phyloP scores from a whole-genome alignment of 2,113 vertebrate genomes.

The Scomber scombrus region DNA sequence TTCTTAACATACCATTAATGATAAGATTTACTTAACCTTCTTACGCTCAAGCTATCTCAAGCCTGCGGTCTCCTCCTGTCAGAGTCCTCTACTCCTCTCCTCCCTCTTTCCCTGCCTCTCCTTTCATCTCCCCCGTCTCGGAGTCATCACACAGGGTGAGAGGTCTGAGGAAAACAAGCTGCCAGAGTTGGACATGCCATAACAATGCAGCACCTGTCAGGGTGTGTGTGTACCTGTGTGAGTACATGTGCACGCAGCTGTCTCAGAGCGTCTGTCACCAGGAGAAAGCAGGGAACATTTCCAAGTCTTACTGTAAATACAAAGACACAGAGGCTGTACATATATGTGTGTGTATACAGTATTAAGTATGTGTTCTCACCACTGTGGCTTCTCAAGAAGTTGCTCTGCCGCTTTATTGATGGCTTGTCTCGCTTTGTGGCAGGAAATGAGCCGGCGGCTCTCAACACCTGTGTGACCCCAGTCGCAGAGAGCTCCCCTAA shows the following conservation, averaged over 20 bases:
- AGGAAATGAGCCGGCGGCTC: slow-evolving; percentile 67
- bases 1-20: slow-evolving; percentile 73
- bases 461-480: slow-evolving; percentile 73
- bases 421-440: slow-evolving; percentile 63
- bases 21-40: slow-evolving; percentile 77
- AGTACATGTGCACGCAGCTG: slow-evolving; percentile 75
- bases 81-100: slow-evolving; percentile 11
- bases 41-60: slow-evolving; percentile 45
- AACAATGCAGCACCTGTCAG: slow-evolving; percentile 80
- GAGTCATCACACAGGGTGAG: slow-evolving; percentile 78
- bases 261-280: slow-evolving; percentile 65
- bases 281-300: slow-evolving; percentile 59
- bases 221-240: slow-evolving; percentile 9
- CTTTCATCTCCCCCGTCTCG: slow-evolving; percentile 73
- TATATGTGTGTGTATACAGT: slow-evolving; percentile 3
- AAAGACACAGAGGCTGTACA: slow-evolving; percentile 23
- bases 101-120: slow-evolving; percentile 62
- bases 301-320: slow-evolving; percentile 66
- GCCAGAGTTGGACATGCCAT: slow-evolving; percentile 76
- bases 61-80: slow-evolving; percentile 39
- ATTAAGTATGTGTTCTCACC: neutral
- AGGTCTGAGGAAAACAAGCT: slow-evolving; percentile 77
- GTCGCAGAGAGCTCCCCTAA: slow-evolving; percentile 58
- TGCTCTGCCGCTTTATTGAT: slow-evolving; percentile 62
- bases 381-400: slow-evolving; percentile 53